Evolutionary conservation across 2,797 vertebrate genomes (phyloP), one percentile per base, ranked within the genome.

Genomic region (Gila robusta): DNA sequence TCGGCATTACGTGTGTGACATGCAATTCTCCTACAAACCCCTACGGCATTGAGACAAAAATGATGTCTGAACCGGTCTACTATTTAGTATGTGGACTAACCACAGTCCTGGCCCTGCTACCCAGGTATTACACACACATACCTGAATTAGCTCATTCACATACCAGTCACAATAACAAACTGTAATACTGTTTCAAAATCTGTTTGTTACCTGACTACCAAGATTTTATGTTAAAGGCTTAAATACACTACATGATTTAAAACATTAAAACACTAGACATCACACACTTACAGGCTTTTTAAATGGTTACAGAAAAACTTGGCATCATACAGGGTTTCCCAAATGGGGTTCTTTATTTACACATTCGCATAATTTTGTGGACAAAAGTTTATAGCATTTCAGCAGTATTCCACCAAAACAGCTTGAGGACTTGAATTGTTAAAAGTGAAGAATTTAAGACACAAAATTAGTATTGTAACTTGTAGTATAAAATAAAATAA

Each of bases 1-100:
- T 97, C 90, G 95, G 96, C 90, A 87, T 94, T 79, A 28, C 90
- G 70, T 98, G 97, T 86, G 92, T 96, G 66, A 95, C 94, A 8
- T 97, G 97, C 89, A 98, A 93, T 86, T 94, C 96, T 5, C 96
- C 93, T 0, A 96, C 96, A 78, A 98, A 96, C 93, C 96, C 96
- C 1, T 92, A 96, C 9, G 96, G 97, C 89, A 94, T 98, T 32
- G 97, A 98, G 88, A 94, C 95, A 2, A 92, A 91, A 12, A 93
- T 96, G 52, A 90, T 99, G 95, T 88, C 92, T 35, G 94, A 96
- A 28, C 96, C 97, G 0, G 66, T 95, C 6, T 99, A 98, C 94
- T 98, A 97, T 91, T 87, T 97, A 1, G 93, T 98, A 62, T 98
- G 96, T 84, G 54, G 90, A 64, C 89, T 99, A 79, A 95, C 97